A percentile compares a stretch with the other conserved stretches of the same genome.
Conservation (phyloP, 1,140 invertebrate species). For the Cydia strobilella region DNA sequence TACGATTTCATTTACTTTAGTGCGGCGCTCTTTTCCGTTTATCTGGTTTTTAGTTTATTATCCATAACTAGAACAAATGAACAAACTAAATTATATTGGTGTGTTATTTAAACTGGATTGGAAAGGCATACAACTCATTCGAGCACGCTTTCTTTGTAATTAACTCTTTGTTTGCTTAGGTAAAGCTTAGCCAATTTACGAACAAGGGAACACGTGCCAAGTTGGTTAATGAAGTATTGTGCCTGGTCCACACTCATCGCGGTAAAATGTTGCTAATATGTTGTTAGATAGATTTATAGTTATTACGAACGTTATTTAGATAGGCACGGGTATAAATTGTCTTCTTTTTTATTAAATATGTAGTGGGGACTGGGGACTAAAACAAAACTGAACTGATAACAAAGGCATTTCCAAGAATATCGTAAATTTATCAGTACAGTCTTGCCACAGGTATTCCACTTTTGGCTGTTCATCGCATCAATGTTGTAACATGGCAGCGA, state of each 20-base stretch:
- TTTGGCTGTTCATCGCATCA: no score
- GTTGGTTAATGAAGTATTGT: not conserved
- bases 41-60: slow-evolving; percentile 25
- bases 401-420: no score
- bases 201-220: not conserved
- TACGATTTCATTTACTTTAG: slow-evolving; percentile 46
- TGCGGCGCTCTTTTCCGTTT: slow-evolving; percentile 6
- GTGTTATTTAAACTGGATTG: slow-evolving; percentile 24
- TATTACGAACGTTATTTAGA: no score
- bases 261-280: not conserved
- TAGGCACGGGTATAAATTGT: no score
- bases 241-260: not conserved
- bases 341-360: no score
- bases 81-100: slow-evolving; percentile 16
- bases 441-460: no score
- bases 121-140: slow-evolving; percentile 1
- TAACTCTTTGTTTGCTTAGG: slow-evolving; percentile 7
- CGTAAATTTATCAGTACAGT: no score
- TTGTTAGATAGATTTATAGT: not conserved
- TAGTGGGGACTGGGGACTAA: no score
- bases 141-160: slow-evolving; percentile 13
- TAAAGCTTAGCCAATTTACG: not conserved
- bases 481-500: no score
- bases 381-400: no score
- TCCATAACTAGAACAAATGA: slow-evolving; percentile 9